These are phyloP conservation scores for Euphydryas editha DNA, from an alignment of 2,888 invertebrate genomes.

Conservation along the genomic window DNA sequence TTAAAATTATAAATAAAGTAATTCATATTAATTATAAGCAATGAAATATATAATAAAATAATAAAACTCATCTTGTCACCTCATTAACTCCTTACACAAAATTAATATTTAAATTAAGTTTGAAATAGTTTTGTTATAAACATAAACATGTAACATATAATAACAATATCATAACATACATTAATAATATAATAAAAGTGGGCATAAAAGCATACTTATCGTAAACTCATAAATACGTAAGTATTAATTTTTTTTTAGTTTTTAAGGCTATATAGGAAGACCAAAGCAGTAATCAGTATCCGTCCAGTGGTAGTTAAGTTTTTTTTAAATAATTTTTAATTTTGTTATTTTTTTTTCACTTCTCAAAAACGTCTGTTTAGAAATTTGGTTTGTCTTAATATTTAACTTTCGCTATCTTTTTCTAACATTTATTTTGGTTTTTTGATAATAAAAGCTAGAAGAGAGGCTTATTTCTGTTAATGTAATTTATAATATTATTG, in stretches of 20 bases:
- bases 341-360: conserved; percentile 24
- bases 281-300: conserved; percentile 84
- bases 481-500: background rate
- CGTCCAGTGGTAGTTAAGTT: conserved; percentile 81
- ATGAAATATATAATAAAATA: no score
- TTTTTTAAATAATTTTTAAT: conserved; percentile 37
- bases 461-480: background rate
- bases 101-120: background rate
- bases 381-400: conserved; percentile 8
- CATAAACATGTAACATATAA: background rate
- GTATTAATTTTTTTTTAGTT: conserved; percentile 32
- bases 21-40: no score
- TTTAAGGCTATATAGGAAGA: conserved; percentile 58
- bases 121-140: no score
- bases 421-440: background rate
- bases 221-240: conserved; percentile 6
- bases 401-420: background rate
- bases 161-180: background rate
- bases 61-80: background rate
- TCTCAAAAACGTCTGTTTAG: conserved; percentile 14
- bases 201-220: background rate
- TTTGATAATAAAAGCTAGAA: background rate
- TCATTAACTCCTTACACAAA: background rate
- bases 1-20: no score
- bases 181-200: background rate